Evolutionary conservation across 2,888 invertebrate genomes (phyloP), one percentile per base, ranked within the genome.

Genomic region (Erebia epiphron): DNA sequence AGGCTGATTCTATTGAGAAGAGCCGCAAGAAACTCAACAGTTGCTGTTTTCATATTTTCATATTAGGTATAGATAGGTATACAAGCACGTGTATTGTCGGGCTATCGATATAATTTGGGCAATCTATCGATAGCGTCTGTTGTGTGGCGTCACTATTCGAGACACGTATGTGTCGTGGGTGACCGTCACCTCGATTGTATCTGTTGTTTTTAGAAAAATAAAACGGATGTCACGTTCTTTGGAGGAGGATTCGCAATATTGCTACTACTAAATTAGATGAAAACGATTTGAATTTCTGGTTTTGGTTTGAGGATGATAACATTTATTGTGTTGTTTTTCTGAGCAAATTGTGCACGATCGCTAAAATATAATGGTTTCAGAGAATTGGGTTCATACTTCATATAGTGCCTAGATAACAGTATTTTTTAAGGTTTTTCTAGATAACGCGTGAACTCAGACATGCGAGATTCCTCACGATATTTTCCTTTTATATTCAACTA

Each of bases 121-220:
- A 35, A 35, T 35, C 35, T 35, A 35, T 35, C 35, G 35, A 35
- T 35, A 35, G 26, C 26, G 3, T 35, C 35, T 35, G 35, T 35
- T 35, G 35, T 35, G 35, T 7, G 7, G 35, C 35, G 35, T 35
- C 35, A 35, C 35, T 35, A 35, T 11, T 7, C 57, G 57, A 58
- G 84, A 75, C 89, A 89, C 85, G 90, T 87, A 80, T 77, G 75
- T 75, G 77, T 77, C 83, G 91, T 92, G 89, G 91, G 92, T 88
- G 90, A 79, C 75, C 75, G 82, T 79, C 82, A 82, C 82, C 82
- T 83, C 82, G 79, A 82, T 80, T 80, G 80, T 79, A 79, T 75
- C 76, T 76, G 77, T 80, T 86, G 52, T 84, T 86, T 79, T 83
- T 81, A 78, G 80, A 79, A 81, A 85, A 86, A 83, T 83, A 82